These are phyloP conservation scores for Acipenser ruthenus DNA, from an alignment of 2,797 vertebrate species.

Conservation along the genomic window DNA sequence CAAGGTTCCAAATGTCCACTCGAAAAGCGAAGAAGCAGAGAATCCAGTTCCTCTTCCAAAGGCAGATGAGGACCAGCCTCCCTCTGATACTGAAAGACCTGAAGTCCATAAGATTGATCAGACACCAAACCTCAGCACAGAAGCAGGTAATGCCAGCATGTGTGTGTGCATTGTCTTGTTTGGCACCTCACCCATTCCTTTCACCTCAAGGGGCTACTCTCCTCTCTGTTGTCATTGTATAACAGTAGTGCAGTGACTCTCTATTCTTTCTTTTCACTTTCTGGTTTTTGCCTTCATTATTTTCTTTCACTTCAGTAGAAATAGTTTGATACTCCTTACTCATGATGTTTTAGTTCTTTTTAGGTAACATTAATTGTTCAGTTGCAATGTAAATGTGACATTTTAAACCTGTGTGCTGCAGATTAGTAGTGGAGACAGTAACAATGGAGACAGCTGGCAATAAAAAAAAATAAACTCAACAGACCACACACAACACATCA, in stretches of 20 bases:
- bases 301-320: too few relatives aligned
- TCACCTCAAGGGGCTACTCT: slow-evolving; percentile 34
- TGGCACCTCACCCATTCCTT: slow-evolving; percentile 25
- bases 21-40: slow-evolving; percentile 12
- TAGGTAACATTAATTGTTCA: not conserved
- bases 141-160: slow-evolving; percentile 51
- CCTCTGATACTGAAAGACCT: slow-evolving; percentile 20
- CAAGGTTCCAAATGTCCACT: slow-evolving; percentile 20
- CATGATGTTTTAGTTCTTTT: too few relatives aligned
- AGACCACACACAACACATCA: too few relatives aligned
- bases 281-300: slow-evolving; percentile 19
- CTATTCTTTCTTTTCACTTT: slow-evolving; percentile 11
- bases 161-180: not conserved
- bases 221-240: slow-evolving; percentile 23
- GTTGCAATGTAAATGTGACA: slow-evolving; percentile 7
- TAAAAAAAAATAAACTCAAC: too few relatives aligned
- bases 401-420: slow-evolving; percentile 13
- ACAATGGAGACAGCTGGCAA: too few relatives aligned
- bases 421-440: too few relatives aligned
- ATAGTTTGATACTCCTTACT: too few relatives aligned
- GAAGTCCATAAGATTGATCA: slow-evolving; percentile 36
- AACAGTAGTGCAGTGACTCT: too few relatives aligned
- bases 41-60: slow-evolving; percentile 23
- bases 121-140: slow-evolving; percentile 48
- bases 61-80: slow-evolving; percentile 28